Evolutionary conservation across 2,113 vertebrate genomes (phyloP), one percentile per base, ranked within the genome.

Genomic region (Muscicapa adusta): DNA sequence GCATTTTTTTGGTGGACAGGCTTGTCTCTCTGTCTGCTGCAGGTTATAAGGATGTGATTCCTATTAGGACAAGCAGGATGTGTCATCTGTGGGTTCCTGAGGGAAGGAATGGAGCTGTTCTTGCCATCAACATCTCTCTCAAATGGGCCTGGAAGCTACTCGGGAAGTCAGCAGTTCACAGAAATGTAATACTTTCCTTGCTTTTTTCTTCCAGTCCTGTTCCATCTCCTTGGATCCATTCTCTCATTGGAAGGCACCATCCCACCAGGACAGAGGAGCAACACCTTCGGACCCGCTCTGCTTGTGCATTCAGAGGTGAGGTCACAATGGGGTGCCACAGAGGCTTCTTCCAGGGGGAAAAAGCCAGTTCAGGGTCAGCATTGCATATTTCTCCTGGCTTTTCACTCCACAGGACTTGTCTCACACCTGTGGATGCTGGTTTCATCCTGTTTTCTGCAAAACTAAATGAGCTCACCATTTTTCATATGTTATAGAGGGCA

Each of bases 281-380:
- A 51, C 1, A 1, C 10, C 29, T 0, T 26, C 1, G 0, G 3
- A 47, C 6, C 2, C 0, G 10, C 38, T 57, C 53, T 0, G 0
- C 22, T 50, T 1, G 6, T 1, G 9, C 53, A 14, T 9, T 2
- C 8, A 0, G 24, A 86, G 93, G 89, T 96, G 33, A 74, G 83
- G n/a, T 22, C 66, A 14, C 2, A 2, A 20, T 1, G 18, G 23
- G 22, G 5, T 3, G 18, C 43, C 57, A 34, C 19, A 58, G 34
- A 42, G 10, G 14, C 33, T 29, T 31, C 47, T 61, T 19, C 8
- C 0, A 0, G 10, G 4, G 14, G 10, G 28, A 16, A 68, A n/a
- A 26, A 82, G 10, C 0, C 0, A 14, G 33, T 42, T 82, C 8
- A 22, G 18, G 53, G 31, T 24, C 22, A 47, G 28, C 26, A 23